Conservation (phyloP, 2,888 invertebrate species). For the Diplazon laetatorius region DNA sequence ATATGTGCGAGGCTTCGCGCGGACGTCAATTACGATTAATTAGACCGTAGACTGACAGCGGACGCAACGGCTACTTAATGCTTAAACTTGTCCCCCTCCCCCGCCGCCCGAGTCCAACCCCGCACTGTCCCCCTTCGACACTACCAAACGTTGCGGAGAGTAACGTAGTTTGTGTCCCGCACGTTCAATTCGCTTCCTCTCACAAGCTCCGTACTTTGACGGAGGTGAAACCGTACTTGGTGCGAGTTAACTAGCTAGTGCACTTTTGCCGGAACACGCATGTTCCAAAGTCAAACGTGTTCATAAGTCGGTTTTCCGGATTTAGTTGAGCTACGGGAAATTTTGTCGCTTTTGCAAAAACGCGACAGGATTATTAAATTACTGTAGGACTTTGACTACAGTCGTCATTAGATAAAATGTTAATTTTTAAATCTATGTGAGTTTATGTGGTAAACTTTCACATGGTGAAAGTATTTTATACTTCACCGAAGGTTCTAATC, state of each 20-base stretch:
- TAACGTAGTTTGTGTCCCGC: slow-evolving; percentile 47
- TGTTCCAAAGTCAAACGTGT: neutral
- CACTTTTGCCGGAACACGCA: neutral
- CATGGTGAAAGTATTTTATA: no score
- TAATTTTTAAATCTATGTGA: no score
- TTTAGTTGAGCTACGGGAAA: no score
- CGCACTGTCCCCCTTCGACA: slow-evolving; percentile 68
- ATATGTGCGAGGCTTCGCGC: slow-evolving; percentile 81
- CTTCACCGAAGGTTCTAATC: no score
- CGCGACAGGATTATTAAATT: no score
- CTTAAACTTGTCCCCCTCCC: slow-evolving; percentile 75
- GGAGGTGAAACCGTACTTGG: neutral
- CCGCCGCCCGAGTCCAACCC: slow-evolving; percentile 47
- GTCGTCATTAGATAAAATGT: no score
- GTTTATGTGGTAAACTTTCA: no score
- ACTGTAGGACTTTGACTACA: no score
- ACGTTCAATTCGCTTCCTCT: slow-evolving; percentile 67
- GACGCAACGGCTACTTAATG: slow-evolving; percentile 81
- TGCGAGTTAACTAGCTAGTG: neutral
- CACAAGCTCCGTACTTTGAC: slow-evolving; percentile 7
- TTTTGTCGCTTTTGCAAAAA: no score
- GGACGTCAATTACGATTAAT: slow-evolving; percentile 82
- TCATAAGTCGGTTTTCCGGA: no score
- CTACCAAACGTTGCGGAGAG: no score
- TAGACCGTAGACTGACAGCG: slow-evolving; percentile 82